Evolutionary conservation across 2,113 vertebrate species (phyloP).

Genomic region (Formicarius rufipectus): DNA sequence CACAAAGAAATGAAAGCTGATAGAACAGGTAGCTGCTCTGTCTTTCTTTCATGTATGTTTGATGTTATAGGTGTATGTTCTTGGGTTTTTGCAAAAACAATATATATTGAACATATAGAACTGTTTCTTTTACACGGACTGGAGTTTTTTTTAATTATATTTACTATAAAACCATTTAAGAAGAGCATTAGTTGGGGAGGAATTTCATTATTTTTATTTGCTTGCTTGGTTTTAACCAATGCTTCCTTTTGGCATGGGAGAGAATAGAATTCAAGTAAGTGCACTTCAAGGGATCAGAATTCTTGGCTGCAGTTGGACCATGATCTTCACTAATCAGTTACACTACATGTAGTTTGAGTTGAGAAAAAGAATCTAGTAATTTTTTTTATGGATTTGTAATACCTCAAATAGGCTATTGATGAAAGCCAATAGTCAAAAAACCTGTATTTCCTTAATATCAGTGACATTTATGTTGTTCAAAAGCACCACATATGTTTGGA

Average conservation of each 20-base stretch:
- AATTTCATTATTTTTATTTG: not conserved
- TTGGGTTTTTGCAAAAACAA: not conserved
- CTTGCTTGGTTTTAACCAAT: not conserved
- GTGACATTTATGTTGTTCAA: not conserved
- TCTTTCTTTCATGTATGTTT: not conserved
- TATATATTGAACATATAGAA: not conserved
- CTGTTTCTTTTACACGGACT: not conserved
- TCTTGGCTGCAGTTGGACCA: not conserved
- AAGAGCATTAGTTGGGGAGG: not conserved
- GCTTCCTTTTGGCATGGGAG: not conserved
- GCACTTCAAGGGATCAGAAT: not conserved
- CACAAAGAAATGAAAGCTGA: not conserved
- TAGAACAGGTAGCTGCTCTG: not conserved
- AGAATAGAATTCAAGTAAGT: rapidly evolving
- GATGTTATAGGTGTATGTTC: not conserved
- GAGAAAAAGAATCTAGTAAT: not conserved
- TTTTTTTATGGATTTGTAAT: not conserved
- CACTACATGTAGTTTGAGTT: not conserved
- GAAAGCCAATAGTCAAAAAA: not conserved
- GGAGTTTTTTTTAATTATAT: not conserved
- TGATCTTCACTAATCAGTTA: not conserved
- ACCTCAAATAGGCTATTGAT: not conserved
- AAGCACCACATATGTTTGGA: not conserved
- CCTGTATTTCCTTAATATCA: not conserved
- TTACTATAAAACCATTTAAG: not conserved